Base-by-base conservation (phyloP, 2,888 invertebrate species). In the Neoitamus cyanurus region DNA sequence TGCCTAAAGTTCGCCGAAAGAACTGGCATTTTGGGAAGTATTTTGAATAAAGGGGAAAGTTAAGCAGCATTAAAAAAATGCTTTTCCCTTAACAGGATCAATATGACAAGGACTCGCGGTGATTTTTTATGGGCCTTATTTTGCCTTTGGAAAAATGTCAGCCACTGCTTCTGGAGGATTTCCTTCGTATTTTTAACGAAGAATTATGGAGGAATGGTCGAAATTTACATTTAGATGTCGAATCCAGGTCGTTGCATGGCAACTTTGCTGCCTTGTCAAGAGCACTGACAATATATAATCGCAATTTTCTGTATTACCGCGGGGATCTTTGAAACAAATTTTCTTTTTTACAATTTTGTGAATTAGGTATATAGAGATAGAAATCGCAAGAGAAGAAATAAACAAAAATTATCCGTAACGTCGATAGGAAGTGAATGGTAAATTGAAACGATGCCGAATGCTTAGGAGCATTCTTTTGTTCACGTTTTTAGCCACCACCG, bases 11-110 rank as follows among this genome's bases (percentile, higher is more conserved):
- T 58, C 58, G 58, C 58, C 2, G 20, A 58, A 58, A 58, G 58
- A 58, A 58, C 58, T 58, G 58, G 25, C 58, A 58, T 58, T 58
- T 58, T 58, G 20, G 58, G 58, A 58, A 58, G 58, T 58, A 58
- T 58, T 58, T 58, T 58, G 58, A 58, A 58, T 58, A 58, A 58
- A 58, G 58, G 58, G 58, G 58, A 58, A 58, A 20, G 58, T 58
- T 58, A 58, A 58, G 58, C 20, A 58, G 58, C 58, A 58, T 58
- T 20, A 58, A 58, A 58, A 58, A 58, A 58, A 2, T 25, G 20
- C 58, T 58, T 58, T 25, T 58, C n/a, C 58, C 15, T 25, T 58
- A 58, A 58, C 20, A 58, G 58, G 58, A 58, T 58, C 58, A 58
- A 58, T 20, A 58, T 20, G 58, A 20, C 20, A 20, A 58, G 58